Evolutionary conservation across 2,888 invertebrate genomes (phyloP).

Genomic region (Phorcus lineatus): DNA sequence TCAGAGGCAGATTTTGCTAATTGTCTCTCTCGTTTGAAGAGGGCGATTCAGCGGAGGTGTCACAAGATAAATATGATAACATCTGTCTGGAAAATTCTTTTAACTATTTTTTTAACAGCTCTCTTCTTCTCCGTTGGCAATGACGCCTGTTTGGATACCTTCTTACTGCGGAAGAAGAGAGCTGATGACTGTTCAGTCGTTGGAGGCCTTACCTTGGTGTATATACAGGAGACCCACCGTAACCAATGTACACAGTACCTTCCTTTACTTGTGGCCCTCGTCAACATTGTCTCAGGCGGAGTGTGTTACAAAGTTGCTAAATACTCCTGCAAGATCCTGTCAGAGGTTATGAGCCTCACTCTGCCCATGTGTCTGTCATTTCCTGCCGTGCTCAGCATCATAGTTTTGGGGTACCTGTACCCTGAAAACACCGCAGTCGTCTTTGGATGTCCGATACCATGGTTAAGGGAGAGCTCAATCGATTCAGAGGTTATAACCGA

Average conservation of each 20-base stretch:
- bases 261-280: slow-evolving; percentile 45
- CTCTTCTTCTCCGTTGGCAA: slow-evolving; percentile 30
- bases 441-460: slow-evolving; percentile 25
- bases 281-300: slow-evolving; percentile 47
- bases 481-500: neutral
- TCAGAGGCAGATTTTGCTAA: neutral
- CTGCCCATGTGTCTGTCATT: neutral
- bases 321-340: slow-evolving; percentile 40
- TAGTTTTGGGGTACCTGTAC: neutral
- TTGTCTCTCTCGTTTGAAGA: slow-evolving; percentile 33
- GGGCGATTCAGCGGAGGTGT: slow-evolving; percentile 43
- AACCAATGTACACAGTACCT: slow-evolving; percentile 36
- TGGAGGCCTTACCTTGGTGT: neutral
- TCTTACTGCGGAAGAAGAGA: slow-evolving; percentile 29
- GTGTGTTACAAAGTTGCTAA: slow-evolving; percentile 48
- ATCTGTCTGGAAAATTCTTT: slow-evolving; percentile 24
- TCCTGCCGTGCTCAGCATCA: neutral
- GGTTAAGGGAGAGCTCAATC: slow-evolving; percentile 4
- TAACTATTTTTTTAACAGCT: slow-evolving; percentile 31
- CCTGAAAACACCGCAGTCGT: neutral
- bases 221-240: neutral
- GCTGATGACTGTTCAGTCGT: slow-evolving; percentile 31
- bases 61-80: slow-evolving; percentile 45
- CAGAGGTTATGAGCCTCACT: slow-evolving; percentile 16
- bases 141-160: slow-evolving; percentile 27